These are phyloP conservation scores for Malthinus flaveolus DNA, from an alignment of 2,888 invertebrate genomes.

Conservation along the genomic window DNA sequence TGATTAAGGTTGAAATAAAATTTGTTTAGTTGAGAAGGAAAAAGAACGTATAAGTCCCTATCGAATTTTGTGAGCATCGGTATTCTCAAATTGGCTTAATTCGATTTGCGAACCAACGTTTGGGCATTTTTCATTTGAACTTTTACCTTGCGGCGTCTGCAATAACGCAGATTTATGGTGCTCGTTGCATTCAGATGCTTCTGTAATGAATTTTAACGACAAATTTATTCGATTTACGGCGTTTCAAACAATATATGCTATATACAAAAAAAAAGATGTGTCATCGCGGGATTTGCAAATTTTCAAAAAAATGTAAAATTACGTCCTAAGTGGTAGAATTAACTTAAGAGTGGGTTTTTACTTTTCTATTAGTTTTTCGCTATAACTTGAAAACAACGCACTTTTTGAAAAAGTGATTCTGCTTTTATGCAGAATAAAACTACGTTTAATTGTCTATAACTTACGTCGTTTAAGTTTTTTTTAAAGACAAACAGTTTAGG, in stretches of 20 bases:
- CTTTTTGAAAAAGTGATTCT: too few relatives aligned
- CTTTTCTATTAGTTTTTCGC: too few relatives aligned
- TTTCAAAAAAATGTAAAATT: too few relatives aligned
- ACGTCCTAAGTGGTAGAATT: too few relatives aligned
- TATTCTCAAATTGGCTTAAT: conserved; percentile 25
- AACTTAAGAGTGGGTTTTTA: too few relatives aligned
- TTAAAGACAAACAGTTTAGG: too few relatives aligned
- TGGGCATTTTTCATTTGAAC: conserved; percentile 26
- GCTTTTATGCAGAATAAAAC: too few relatives aligned
- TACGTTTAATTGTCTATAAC: too few relatives aligned
- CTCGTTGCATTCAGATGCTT: conserved; percentile 22
- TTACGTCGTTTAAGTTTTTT: too few relatives aligned
- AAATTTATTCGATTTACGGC: conserved; percentile 19
- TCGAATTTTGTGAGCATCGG: conserved; percentile 15
- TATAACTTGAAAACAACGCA: too few relatives aligned
- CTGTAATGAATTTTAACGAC: conserved; percentile 24
- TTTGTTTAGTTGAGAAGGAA: conserved; percentile 19
- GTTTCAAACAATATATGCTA: background rate
- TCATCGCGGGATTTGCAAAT: too few relatives aligned
- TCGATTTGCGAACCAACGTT: conserved; percentile 26
- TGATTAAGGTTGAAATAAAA: conserved; percentile 20
- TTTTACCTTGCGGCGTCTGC: conserved; percentile 25
- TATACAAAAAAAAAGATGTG: too few relatives aligned
- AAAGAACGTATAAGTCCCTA: conserved; percentile 12
- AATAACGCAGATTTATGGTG: conserved; percentile 24